phyloP scores from a whole-genome alignment of 2,888 invertebrate genomes.

The Lasioglossum calceatum region DNA sequence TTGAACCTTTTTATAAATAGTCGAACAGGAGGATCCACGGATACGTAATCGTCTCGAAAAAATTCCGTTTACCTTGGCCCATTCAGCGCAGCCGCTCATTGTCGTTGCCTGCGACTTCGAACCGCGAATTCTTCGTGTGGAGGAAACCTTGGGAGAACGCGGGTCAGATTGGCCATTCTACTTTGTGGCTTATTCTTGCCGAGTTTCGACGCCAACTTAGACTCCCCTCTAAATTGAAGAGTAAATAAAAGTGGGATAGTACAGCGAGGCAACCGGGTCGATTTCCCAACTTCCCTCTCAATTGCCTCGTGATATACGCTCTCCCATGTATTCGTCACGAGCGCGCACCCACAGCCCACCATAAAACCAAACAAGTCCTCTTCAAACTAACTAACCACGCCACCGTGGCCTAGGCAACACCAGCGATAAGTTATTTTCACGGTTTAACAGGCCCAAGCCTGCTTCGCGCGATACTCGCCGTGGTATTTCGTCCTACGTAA shows the following conservation, averaged over 20 bases:
- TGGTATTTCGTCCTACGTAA: not conserved
- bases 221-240: not conserved
- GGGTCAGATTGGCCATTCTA: not conserved
- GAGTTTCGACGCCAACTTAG: not conserved
- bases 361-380: slow-evolving; percentile 8
- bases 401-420: not conserved
- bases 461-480: not conserved
- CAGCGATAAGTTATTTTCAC: not conserved
- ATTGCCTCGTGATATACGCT: slow-evolving; percentile 3
- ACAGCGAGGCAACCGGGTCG: not conserved
- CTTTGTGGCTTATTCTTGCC: not conserved
- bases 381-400: not conserved
- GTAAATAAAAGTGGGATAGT: not conserved
- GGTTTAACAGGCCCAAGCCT: not conserved
- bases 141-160: not conserved
- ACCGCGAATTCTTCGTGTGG: not conserved
- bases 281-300: not conserved
- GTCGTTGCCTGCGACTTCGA: not conserved
- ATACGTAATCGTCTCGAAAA: not conserved
- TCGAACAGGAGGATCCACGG: not conserved
- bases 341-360: not conserved
- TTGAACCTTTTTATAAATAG: slow-evolving; percentile 50
- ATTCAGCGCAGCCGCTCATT: not conserved
- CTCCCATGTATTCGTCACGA: not conserved
- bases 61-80: not conserved